A percentile compares a stretch with the other conserved stretches of the same genome.
Evolutionary conservation across 2,113 vertebrate species (phyloP).

Genomic region (Xyliphius kryptos): DNA sequence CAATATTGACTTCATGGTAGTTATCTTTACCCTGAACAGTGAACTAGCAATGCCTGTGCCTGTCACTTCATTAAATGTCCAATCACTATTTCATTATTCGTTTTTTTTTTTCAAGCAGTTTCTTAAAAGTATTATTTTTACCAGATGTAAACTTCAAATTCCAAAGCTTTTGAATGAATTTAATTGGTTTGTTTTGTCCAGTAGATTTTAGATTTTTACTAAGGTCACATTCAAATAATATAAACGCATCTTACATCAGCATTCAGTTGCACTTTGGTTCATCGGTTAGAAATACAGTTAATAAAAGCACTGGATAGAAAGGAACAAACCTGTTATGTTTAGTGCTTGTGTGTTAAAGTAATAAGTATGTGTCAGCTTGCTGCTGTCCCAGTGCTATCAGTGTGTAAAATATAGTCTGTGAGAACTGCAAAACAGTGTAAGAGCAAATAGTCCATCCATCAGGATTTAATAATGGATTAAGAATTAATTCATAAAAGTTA

Average conservation of each 20-base stretch:
- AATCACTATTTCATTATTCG: neutral
- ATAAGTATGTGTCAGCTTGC: neutral
- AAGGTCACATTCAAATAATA: too few species aligned
- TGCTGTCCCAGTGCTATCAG: neutral
- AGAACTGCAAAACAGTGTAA: neutral
- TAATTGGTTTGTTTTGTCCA: too few species aligned
- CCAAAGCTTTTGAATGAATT: too few species aligned
- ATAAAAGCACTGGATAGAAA: neutral
- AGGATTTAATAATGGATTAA: too few species aligned
- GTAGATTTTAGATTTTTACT: too few species aligned
- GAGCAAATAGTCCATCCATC: neutral
- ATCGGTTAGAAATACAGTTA: neutral
- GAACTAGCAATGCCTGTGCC: neutral
- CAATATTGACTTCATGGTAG: constrained; percentile 97
- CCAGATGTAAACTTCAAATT: too few species aligned
- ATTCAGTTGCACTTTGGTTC: too few species aligned
- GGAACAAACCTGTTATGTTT: neutral
- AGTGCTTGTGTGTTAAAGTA: constrained; percentile 10
- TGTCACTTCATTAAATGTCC: neutral
- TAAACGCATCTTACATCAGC: too few species aligned
- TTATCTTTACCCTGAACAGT: neutral
- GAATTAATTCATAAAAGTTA: too few species aligned
- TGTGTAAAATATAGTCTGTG: neutral
- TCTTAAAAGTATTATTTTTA: too few species aligned
- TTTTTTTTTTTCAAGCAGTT: too few species aligned